Conservation (phyloP, 1,140 invertebrate species). For the Drosophila ananassae region DNA sequence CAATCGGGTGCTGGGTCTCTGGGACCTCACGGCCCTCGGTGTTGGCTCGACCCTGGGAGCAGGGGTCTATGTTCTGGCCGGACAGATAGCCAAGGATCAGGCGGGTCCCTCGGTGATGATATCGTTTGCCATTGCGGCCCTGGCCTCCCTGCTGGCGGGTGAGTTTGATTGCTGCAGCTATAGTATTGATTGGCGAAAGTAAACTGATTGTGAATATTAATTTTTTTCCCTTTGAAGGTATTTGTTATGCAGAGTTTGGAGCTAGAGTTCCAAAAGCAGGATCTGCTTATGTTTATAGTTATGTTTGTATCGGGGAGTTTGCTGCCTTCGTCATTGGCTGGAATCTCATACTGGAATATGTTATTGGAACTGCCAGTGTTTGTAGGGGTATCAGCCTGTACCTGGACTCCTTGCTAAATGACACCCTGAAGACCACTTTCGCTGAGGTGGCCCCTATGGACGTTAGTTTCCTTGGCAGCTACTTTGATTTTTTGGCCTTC, state of each 20-base stretch:
- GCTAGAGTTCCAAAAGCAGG: slow-evolving; percentile 93
- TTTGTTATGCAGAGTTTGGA: slow-evolving; percentile 95
- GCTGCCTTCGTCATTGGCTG: slow-evolving; percentile 92
- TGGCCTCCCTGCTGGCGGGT: slow-evolving; percentile 93
- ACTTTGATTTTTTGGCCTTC: slow-evolving; percentile 89
- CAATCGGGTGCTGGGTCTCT: slow-evolving; percentile 87
- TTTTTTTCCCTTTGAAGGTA: slow-evolving; percentile 85
- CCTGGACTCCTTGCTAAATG: slow-evolving; percentile 87
- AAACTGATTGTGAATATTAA: neutral
- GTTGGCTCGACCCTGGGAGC: slow-evolving; percentile 94
- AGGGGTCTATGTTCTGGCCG: slow-evolving; percentile 94
- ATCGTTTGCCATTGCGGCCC: slow-evolving; percentile 93
- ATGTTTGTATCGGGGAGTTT: slow-evolving; percentile 94
- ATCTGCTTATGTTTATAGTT: slow-evolving; percentile 95
- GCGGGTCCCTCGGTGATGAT: slow-evolving; percentile 93
- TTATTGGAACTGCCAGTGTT: slow-evolving; percentile 94
- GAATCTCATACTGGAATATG: slow-evolving; percentile 96
- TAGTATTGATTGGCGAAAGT: neutral
- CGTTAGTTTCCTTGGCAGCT: slow-evolving; percentile 86
- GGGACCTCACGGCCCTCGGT: slow-evolving; percentile 91
- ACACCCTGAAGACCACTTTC: slow-evolving; percentile 84
- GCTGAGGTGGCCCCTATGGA: slow-evolving; percentile 85
- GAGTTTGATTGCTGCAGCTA: slow-evolving; percentile 16
- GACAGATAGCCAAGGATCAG: slow-evolving; percentile 91
- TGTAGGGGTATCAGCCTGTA: slow-evolving; percentile 92